Base-by-base conservation (phyloP, 2,113 vertebrate genomes). In the Narcine bancroftii region DNA sequence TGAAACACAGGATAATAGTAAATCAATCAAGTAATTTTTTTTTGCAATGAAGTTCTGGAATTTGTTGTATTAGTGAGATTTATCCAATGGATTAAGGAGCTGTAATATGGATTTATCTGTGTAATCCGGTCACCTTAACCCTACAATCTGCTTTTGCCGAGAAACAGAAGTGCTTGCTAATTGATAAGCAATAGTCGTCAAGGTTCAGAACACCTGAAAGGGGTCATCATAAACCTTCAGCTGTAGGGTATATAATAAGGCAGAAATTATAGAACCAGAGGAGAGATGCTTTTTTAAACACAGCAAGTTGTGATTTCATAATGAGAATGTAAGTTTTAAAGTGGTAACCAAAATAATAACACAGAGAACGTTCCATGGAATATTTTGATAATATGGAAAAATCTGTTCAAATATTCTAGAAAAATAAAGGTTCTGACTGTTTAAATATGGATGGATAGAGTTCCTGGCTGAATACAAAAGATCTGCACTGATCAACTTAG, bases 71-170 rank as follows among this genome's bases (percentile, higher is more conserved):
- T 60, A 87, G 53, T n/a, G 36, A 87, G 81, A 87, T 33, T 56
- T 87, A 87, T 87, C 81, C n/a, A 87, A 19, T 87, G 81, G 81
- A 87, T 87, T 63, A 33, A 87, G 53, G 60, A 87, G 81, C 53
- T 87, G 81, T 87, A 87, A 87, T 53, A 17, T 87, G 53, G 53
- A 87, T 87, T 60, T 87, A 87, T 87, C 60, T 33, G 36, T 87
- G 53, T 87, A 87, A 60, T 60, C 81, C 81, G 5, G n/a, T 87
- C 53, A 87, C 33, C 81, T 36, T 87, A 87, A 87, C 81, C 81
- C 81, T 63, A 33, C 60, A 87, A 87, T 87, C 81, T 87, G n/a
- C 53, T 87, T 60, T 87, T 87, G 60, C 81, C 36, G 81, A 53
- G 60, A 87, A 53, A 87, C 81, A 87, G 81, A 87, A n/a, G 81